Base-by-base conservation (phyloP, 35 echinoderm and acorn worm species). In the Apostichopus californicus region DNA sequence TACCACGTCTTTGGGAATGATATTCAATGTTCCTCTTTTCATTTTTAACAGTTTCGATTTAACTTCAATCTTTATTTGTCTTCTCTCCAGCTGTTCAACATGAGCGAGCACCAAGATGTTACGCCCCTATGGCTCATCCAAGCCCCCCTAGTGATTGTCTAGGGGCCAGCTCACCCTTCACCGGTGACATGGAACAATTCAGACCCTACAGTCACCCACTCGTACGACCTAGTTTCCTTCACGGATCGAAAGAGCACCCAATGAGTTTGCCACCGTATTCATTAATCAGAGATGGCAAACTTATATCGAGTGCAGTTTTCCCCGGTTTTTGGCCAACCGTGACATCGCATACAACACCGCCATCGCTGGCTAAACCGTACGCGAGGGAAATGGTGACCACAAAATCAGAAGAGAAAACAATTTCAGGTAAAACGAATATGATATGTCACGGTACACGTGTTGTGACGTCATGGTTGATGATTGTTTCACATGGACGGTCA, bases 71-170 rank as follows among this genome's bases (percentile, higher is more conserved):
- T 78, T 1, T 78, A 9, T 24, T 24, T 78, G 5, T 78, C 34
- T 78, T 78, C 7, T 18, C 10, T 24, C 56, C 91, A 98, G 97
- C 97, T 61, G 97, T 98, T 5, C 97, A 98, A 88, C 97, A 98
- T 77, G 97, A 98, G 54, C 70, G 97, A 66, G 97, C 97, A 70
- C 97, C 97, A 9, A 87, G 97, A 15, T 96, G 97, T 93, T 98
- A 94, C 57, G 92, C 92, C 25, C 95, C 84, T 1, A 93, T 78
- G 78, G 83, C 55, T 85, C 94, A 59, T 52, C 34, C 25, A 93
- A 91, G 71, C 14, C 89, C 77, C 0, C 89, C 77, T 2, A 20
- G 77, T 26, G 89, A 91, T 18, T 91, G 72, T 59, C 54, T 79
- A 9, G 77, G 53, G 5, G 73, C 13, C 10, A 26, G 11, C 15